These are phyloP conservation scores for Notolabrus celidotus DNA, from an alignment of 2,797 vertebrate genomes.

Conservation along the genomic window DNA sequence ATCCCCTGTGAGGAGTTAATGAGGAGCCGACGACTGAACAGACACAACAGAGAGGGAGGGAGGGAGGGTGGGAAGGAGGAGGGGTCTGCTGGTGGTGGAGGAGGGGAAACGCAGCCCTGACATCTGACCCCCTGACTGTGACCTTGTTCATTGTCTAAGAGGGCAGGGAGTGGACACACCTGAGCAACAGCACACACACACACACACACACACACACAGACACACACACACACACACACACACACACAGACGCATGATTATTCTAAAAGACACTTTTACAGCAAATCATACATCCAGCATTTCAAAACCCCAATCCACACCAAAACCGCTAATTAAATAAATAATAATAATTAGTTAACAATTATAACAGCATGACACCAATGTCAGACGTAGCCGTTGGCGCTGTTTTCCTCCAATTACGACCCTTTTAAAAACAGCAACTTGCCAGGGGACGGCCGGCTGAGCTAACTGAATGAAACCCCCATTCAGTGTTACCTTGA, in stretches of 20 bases:
- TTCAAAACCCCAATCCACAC: constrained; percentile 17
- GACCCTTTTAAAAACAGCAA: constrained; percentile 58
- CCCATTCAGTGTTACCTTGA: constrained; percentile 82
- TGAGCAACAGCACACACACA: constrained; percentile 55
- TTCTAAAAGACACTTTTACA: background rate
- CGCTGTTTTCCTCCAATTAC: constrained; percentile 65
- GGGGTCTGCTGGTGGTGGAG: constrained; percentile 45
- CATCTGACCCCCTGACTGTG: constrained; percentile 79
- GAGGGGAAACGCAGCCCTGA: constrained; percentile 63
- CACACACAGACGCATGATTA: too few species aligned
- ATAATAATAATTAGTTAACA: constrained; percentile 76
- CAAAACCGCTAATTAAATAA: constrained; percentile 57
- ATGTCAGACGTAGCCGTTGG: constrained; percentile 57
- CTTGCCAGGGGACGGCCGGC: constrained; percentile 54
- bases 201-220: background rate
- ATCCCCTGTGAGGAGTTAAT: constrained; percentile 81
- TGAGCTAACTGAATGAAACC: constrained; percentile 74
- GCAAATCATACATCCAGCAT: constrained; percentile 13
- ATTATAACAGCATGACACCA: constrained; percentile 61
- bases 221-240: constrained; percentile 5
- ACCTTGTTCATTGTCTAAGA: constrained; percentile 82
- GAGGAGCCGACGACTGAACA: constrained; percentile 80
- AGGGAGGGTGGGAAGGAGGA: constrained; percentile 17
- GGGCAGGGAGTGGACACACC: constrained; percentile 71
- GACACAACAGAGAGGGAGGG: constrained; percentile 77